Base-by-base conservation (phyloP, 1,140 invertebrate species). In the Drosophila nannoptera region DNA sequence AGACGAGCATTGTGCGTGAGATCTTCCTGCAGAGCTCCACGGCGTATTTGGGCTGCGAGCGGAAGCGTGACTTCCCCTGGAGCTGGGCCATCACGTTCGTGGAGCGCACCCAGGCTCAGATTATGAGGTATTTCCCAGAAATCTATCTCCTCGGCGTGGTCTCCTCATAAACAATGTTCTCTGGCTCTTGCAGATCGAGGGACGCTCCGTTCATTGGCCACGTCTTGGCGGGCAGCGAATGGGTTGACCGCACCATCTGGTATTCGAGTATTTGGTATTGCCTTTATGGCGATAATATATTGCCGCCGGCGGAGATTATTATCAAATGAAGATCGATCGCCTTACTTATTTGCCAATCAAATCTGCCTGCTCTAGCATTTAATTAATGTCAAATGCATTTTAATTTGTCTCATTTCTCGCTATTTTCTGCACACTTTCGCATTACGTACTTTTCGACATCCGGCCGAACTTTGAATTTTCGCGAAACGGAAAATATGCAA, bases 21-120 rank as follows among this genome's bases (percentile, higher is more conserved):
- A 76, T 90, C n/a, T 88, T 88, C 16, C 54, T 90, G 55, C 84
- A 87, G 5, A 86, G 83, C 72, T 74, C 74, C 5, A 87, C 87
- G 2, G 87, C 80, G 0, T 97, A 96, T 90, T 90, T 95, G 61
- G 96, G 96, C 7, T 92, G 94, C 80, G 96, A 97, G 80, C 87
- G 93, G 2, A 96, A 96, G 87, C 90, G 95, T 58, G 94, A 93
- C 88, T 93, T 95, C n/a, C 94, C 94, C 56, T 93, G 92, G 64
- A 93, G 93, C 49, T 96, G 94, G 94, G 91, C 93, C 2, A 92
- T 96, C 29, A 96, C 95, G 0, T 95, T 96, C 72, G 93, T 96
- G 3, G 93, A 92, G 81, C 86, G 87, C 12, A 86, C 77, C 1
- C 93, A 93, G 70, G 92, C 92, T 50, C 92, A 93, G 87, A 92